A percentile compares a stretch with the other conserved stretches of the same genome.
These are phyloP conservation scores for Mimas tiliae DNA, from an alignment of 2,888 invertebrate genomes.

Conservation along the genomic window DNA sequence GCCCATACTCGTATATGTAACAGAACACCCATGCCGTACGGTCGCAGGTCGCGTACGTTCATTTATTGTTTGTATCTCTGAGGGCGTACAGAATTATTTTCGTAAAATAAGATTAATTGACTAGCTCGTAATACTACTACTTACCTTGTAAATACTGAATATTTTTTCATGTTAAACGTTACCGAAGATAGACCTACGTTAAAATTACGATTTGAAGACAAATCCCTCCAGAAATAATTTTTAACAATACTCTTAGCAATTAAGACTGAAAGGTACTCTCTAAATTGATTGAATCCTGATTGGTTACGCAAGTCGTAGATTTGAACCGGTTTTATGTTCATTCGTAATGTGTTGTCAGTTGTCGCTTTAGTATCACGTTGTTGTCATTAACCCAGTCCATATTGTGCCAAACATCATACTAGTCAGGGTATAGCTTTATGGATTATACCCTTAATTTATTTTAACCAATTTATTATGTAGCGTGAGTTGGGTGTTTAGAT, in stretches of 20 bases:
- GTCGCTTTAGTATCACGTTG: conserved; percentile 52
- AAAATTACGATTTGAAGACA: conserved; percentile 68
- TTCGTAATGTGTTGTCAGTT: conserved; percentile 47
- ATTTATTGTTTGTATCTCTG: conserved; percentile 33
- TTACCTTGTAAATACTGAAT: conserved; percentile 64
- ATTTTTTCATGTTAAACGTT: conserved; percentile 68
- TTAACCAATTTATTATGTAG: conserved; percentile 48
- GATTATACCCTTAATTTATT: conserved; percentile 55
- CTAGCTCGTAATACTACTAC: conserved; percentile 40
- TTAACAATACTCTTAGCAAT: conserved; percentile 77
- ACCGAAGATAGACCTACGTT: conserved; percentile 66
- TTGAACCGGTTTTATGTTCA: conserved; percentile 39
- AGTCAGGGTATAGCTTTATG: conserved; percentile 75
- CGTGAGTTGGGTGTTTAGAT: conserved; percentile 50
- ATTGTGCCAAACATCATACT: conserved; percentile 69
- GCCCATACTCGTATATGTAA: conserved; percentile 35
- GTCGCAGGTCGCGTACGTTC: conserved; percentile 21
- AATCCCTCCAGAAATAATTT: conserved; percentile 79
- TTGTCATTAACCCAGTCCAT: conserved; percentile 72
- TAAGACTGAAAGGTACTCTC: conserved; percentile 78
- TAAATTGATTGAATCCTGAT: conserved; percentile 54
- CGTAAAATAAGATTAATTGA: conserved; percentile 50
- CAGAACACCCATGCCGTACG: conserved; percentile 19
- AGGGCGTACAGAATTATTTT: conserved; percentile 61
- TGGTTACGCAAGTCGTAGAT: conserved; percentile 46